Conservation (phyloP, 2,113 vertebrate genomes). For the Brienomyrus longianalis region DNA sequence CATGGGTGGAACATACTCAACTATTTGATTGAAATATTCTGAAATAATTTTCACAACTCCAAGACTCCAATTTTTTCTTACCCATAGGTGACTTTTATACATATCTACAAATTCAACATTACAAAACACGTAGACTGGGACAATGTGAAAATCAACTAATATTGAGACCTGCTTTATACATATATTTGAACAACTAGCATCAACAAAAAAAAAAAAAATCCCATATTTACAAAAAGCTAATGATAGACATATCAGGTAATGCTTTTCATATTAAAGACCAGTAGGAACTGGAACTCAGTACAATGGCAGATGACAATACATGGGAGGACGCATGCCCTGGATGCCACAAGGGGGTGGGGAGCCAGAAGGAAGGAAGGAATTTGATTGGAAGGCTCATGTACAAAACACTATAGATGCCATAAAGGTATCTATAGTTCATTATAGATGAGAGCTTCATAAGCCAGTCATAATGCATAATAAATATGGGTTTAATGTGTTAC, state of each 20-base stretch:
- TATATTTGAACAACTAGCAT: neutral
- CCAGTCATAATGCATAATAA: too few relatives aligned
- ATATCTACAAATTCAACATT: neutral
- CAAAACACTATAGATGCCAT: too few relatives aligned
- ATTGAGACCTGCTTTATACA: neutral
- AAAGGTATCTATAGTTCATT: too few relatives aligned
- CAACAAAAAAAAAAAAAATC: neutral
- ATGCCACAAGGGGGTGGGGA: neutral
- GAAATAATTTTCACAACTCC: neutral
- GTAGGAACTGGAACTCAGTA: neutral
- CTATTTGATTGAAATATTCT: neutral
- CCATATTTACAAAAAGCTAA: neutral
- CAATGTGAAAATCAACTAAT: neutral
- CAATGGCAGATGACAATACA: neutral
- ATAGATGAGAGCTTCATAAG: too few relatives aligned
- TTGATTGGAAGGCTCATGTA: neutral
- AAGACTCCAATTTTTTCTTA: neutral
- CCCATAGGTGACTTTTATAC: neutral
- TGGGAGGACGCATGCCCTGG: neutral
- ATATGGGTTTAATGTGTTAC: too few relatives aligned
- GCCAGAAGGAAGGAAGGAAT: neutral
- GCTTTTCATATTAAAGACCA: neutral
- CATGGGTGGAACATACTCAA: neutral
- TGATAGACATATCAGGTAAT: neutral
- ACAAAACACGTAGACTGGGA: neutral